Percentiles rank a stretch among this genome's conserved stretches.
Conservation (phyloP, 2,113 vertebrate species). For the Puntigrus tetrazona region DNA sequence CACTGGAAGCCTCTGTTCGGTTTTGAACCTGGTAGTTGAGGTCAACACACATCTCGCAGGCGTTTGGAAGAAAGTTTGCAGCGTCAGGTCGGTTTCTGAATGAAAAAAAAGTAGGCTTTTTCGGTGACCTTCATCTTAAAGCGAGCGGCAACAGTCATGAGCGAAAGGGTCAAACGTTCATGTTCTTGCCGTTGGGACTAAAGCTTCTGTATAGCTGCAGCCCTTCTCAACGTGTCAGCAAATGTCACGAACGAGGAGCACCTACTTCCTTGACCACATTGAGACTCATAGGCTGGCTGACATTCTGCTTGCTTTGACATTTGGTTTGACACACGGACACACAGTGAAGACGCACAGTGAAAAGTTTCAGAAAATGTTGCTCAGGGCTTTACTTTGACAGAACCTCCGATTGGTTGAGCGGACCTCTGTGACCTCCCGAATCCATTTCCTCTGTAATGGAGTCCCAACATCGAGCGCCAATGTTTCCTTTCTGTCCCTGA, state of each 20-base stretch:
- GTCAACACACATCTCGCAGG: constrained; percentile 30
- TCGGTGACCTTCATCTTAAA: constrained; percentile 57
- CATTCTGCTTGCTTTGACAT: constrained; percentile 49
- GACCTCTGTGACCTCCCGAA: constrained; percentile 24
- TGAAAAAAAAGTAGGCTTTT: constrained; percentile 42
- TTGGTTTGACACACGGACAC: constrained; percentile 28
- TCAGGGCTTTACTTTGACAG: constrained; percentile 39
- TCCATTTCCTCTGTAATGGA: constrained; percentile 32
- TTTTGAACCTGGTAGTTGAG: not conserved
- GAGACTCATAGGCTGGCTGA: constrained; percentile 33
- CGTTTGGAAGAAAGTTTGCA: not conserved
- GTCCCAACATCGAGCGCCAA: constrained; percentile 20
- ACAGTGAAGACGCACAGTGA: constrained; percentile 37
- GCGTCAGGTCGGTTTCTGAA: not conserved
- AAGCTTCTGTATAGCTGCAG: constrained; percentile 19
- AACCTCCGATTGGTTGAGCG: constrained; percentile 35
- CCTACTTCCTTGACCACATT: constrained; percentile 13
- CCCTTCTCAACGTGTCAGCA: constrained; percentile 60
- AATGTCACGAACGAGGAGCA: constrained; percentile 65
- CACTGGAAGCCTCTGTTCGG: not conserved
- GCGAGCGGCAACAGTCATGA: constrained; percentile 19
- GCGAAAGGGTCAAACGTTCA: constrained; percentile 57
- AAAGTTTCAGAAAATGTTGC: constrained; percentile 41
- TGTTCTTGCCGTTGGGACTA: constrained; percentile 44
- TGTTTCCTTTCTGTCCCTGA: constrained; percentile 20